These are phyloP conservation scores for Aplidium turbinatum DNA, from an alignment of 23 tunicate species.

Conservation along the genomic window DNA sequence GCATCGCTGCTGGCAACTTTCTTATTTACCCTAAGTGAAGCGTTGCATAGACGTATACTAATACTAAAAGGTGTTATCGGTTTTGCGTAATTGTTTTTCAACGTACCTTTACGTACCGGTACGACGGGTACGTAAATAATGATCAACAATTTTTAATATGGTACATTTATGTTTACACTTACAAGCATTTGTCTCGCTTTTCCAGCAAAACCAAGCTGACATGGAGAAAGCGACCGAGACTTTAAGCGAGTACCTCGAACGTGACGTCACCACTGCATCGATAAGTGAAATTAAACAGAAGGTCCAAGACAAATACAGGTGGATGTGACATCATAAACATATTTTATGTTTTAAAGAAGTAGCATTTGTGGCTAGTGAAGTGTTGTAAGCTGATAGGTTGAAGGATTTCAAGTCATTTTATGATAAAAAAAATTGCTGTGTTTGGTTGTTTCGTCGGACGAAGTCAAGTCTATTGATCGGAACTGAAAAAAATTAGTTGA, in stretches of 20 bases:
- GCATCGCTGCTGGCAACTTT: neutral
- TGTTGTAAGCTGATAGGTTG: neutral
- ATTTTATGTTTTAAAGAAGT: neutral
- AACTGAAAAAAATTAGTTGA: neutral
- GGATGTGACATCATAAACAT: neutral
- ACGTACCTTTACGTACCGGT: too few species aligned
- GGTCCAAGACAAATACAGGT: constrained; percentile 95
- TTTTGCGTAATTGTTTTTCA: too few species aligned
- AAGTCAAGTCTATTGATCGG: too few species aligned
- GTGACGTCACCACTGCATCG: constrained; percentile 87
- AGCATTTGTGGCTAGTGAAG: too few species aligned
- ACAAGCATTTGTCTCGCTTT: too few species aligned
- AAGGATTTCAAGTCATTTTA: neutral
- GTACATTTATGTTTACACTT: too few species aligned
- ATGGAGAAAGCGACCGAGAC: constrained; percentile 86
- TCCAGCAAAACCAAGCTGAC: constrained; percentile 88
- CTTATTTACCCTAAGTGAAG: too few species aligned
- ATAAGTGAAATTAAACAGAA: constrained; percentile 78
- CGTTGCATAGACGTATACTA: too few species aligned
- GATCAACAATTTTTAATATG: too few species aligned
- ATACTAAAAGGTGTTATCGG: too few species aligned
- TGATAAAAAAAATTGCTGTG: neutral
- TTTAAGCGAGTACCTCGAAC: constrained; percentile 89
- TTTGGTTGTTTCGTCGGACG: neutral
- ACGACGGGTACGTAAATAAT: too few species aligned